Base-by-base conservation (phyloP, 2,797 vertebrate genomes). In the Sebastes elongatus region DNA sequence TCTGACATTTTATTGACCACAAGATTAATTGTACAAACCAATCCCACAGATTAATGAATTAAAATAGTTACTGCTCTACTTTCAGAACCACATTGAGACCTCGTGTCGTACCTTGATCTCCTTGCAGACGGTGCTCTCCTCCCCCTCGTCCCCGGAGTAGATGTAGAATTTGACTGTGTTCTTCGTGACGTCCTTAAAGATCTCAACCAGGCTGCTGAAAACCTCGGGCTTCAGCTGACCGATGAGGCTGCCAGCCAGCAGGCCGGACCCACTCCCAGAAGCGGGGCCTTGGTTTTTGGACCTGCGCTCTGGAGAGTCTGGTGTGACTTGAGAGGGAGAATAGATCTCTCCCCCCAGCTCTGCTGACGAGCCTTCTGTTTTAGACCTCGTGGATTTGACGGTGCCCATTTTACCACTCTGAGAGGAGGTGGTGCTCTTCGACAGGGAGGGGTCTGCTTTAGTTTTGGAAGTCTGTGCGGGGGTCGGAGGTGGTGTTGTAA, bases 141-240 rank as follows among this genome's bases (percentile, higher is more conserved):
- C 96, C 35, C 96, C 95, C 60, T 96, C 96, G 0, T 96, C 95
- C 2, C 89, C 94, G 72, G 96, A 95, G 87, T 99, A 97, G 94
- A 99, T 98, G 91, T 99, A 99, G 95, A 99, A 99, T 86, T 98
- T 98, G 67, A 99, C 95, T 2, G 96, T 96, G 62, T 98, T 99
- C 94, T 98, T 99, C 60, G 96, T 96, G 69, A 99, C 96, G 10
- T 97, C 96, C 94, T 97, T 96, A 49, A 99, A 97, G 85, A 99
- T 98, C 95, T 99, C 95, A 84, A 98, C 89, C 80, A 99, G 94
- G 87, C 96, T 98, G 91, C 94, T 97, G 91, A 99, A 97, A 28
- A 97, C 93, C 91, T 99, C 98, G 0, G 97, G 97, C 86, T 98
- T 96, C 85, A 99, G 90, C 82, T 97, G 97, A 65, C 96, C 97